Percentiles rank a stretch among this genome's conserved stretches.
Conservation (phyloP, 2,113 vertebrate genomes). For the Tychaedon coryphoeus region DNA sequence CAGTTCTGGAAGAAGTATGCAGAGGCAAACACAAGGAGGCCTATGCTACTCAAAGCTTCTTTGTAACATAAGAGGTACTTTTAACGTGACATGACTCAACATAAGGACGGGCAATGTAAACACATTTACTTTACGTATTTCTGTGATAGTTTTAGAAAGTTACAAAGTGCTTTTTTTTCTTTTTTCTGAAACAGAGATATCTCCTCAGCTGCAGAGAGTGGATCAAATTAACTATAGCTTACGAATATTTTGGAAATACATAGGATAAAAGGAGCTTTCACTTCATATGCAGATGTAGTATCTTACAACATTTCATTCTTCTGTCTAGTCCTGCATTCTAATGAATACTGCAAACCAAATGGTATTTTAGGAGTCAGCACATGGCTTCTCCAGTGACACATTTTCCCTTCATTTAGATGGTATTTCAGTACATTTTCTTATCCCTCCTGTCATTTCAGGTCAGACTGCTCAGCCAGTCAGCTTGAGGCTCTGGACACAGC, state of each 20-base stretch:
- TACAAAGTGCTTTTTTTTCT: neutral
- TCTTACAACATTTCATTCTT: neutral
- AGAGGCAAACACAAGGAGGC: neutral
- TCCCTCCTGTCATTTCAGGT: neutral
- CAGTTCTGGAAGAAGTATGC: neutral
- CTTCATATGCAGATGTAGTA: neutral
- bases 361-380: neutral
- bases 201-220: neutral
- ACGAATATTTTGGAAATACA: neutral
- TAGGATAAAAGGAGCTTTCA: neutral
- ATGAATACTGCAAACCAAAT: neutral
- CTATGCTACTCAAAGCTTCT: neutral
- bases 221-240: neutral
- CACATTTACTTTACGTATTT: neutral
- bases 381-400: neutral
- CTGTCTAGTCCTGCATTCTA: neutral
- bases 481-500: neutral
- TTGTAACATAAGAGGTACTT: neutral
- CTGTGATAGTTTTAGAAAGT: neutral
- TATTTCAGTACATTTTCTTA: neutral
- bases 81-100: neutral
- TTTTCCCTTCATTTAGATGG: rapidly evolving
- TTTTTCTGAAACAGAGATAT: neutral
- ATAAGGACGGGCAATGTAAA: neutral
- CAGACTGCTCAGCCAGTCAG: neutral